Base-by-base conservation (phyloP, 2,888 invertebrate species). In the Monoplex corrugatus region DNA sequence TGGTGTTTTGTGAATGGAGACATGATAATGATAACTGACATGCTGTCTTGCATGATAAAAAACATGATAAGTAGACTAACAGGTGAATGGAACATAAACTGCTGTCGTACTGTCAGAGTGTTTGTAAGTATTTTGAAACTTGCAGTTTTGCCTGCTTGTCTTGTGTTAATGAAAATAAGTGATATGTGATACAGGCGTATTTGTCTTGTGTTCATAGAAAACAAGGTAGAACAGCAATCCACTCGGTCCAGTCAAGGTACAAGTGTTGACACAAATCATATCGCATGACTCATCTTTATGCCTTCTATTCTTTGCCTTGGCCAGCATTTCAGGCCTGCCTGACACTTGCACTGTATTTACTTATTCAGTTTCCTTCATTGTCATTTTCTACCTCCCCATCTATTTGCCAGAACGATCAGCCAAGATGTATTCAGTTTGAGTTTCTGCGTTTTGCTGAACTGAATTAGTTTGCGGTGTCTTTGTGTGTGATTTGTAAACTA, bases 221-320 rank as follows among this genome's bases (percentile, higher is more conserved):
- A 82, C 43, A 57, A 82, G 50, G 50, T 63, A 63, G 83, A 83
- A 68, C 83, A 38, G 63, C 63, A 83, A 35, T 83, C 82, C 8
- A 43, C 50, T 88, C 82, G 83, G 63, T 83, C 88, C n/a, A 88
- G 83, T 57, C 88, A 88, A 88, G 88, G 68, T 88, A 88, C 82
- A 50, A 19, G 28, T 45, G 38, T 78, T 32, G 8, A 35, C 40
- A 8, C 5, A n/a, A 57, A 57, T 84, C 84, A 57, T 38, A 38
- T 44, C 35, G 84, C 84, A 84, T 84, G 84, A 57, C 84, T 32
- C 28, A 16, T 45, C 35, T 35, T 57, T 32, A 2, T 57, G 16
- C 19, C 57, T 45, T 85, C 13, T 5, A 50, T 57, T 28, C n/a
- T 72, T 28, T 35, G 72, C 44, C 86, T 45, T 35, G 63, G 63